phyloP scores from a whole-genome alignment of 2,113 vertebrate species.

The Stictonetta naevosa region DNA sequence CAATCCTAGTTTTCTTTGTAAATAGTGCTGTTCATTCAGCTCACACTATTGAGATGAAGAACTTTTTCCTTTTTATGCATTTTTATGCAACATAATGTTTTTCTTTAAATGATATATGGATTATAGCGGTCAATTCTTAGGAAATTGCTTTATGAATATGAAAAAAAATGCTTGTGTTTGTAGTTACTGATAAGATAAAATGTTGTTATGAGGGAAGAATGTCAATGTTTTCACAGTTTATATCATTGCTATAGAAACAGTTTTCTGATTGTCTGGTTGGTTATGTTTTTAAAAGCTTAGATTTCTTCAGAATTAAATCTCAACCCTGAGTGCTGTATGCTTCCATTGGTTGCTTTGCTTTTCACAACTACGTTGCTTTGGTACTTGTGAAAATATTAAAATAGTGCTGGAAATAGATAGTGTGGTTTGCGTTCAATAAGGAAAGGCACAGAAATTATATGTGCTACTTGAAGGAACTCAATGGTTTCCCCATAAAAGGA shows the following conservation, averaged over 20 bases:
- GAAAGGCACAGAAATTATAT: neutral
- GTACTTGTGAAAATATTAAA: neutral
- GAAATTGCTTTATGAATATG: neutral
- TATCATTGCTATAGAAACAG: neutral
- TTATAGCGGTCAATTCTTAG: neutral
- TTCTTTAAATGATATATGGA: neutral
- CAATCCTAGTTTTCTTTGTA: neutral
- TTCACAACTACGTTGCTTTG: neutral
- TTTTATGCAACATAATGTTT: neutral
- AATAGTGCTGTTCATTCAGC: neutral
- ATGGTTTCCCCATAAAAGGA: neutral
- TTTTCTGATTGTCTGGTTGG: neutral
- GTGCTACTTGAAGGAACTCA: neutral
- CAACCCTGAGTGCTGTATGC: neutral
- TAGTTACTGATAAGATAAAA: neutral
- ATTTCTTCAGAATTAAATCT: neutral
- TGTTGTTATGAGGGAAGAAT: neutral
- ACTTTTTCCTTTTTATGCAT: neutral
- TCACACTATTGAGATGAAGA: neutral
- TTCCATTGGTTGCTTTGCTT: neutral
- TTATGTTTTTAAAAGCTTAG: neutral
- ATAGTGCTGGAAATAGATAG: neutral
- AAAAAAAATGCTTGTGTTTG: neutral
- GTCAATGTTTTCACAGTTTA: neutral
- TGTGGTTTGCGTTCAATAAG: neutral